Base-by-base conservation (phyloP, 1,140 invertebrate genomes). In the Octopus sinensis region DNA sequence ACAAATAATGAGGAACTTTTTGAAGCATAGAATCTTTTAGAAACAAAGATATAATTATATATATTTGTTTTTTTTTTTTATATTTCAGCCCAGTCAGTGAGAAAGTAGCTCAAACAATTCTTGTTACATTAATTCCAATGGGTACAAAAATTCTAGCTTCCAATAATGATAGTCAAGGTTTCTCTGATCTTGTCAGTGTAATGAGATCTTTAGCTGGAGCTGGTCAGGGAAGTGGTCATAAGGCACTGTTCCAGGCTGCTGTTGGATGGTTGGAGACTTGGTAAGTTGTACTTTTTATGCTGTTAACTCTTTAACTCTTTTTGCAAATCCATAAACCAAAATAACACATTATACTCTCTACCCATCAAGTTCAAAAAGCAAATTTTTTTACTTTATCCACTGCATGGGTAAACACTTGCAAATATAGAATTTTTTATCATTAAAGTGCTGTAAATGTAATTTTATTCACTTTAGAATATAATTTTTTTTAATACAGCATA, bases 121-220 rank as follows among this genome's bases (percentile, higher is more conserved):
- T 97, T 10, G 71, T 93, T 93, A 94, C 95, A 0, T 90, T 97
- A 4, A 93, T 97, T 79, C 94, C 94, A 71, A 92, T 96, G 86
- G 95, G 93, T 2, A 93, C 93, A 77, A 92, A 93, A 7, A 91
- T 96, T n/a, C 90, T 90, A 54, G 83, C 84, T 95, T 5, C 91
- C 92, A 6, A 91, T 92, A 78, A 94, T 53, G 94, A 95, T 87
- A 94, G 93, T 2, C 92, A 93, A 73, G 94, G 95, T 53, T 96
- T 96, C 87, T 93, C 94, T 7, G 95, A 96, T 87, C 91, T 97
- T 13, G 94, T 98, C 92, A 93, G 94, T 83, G 94, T 96, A 6
- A 90, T 92, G 91, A 95, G 95, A 4, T 96, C 94, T 4, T 90
- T 98, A 80, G 96, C 96, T 0, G 95, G 96, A 88, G 94, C 95